These are phyloP conservation scores for Hemaris fuciformis DNA, from an alignment of 2,888 invertebrate species.

Conservation along the genomic window DNA sequence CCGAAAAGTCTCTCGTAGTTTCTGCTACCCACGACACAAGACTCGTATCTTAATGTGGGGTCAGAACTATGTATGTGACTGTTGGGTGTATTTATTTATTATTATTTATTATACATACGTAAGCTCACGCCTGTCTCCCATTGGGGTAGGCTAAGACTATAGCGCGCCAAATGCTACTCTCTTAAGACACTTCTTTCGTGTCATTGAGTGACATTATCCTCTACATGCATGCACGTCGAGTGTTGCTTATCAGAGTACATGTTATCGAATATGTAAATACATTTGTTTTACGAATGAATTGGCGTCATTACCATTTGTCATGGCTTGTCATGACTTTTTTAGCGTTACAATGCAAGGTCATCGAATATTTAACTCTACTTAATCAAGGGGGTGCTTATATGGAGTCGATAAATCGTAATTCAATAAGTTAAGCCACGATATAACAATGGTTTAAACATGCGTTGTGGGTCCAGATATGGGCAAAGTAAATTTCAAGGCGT, in stretches of 20 bases:
- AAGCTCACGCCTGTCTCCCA: too few species aligned
- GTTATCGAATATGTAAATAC: neutral
- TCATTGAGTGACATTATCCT: neutral
- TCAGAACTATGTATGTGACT: too few species aligned
- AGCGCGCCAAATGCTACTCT: too few species aligned
- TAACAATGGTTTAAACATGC: neutral
- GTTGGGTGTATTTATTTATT: too few species aligned
- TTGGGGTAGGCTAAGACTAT: too few species aligned
- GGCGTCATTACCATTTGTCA: neutral
- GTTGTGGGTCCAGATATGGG: neutral
- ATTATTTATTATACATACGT: too few species aligned
- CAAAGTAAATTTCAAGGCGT: too few species aligned
- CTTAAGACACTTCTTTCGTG: neutral
- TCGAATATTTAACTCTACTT: neutral
- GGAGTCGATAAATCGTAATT: neutral
- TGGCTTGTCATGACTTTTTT: neutral
- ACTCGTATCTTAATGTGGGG: too few species aligned
- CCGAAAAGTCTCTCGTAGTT: too few species aligned
- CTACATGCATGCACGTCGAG: neutral
- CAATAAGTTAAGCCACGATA: neutral
- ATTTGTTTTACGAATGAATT: neutral
- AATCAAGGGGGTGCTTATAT: neutral
- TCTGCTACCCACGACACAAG: too few species aligned
- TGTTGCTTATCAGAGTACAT: neutral
- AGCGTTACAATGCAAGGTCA: conserved; percentile 1